Conservation (phyloP, 2,113 vertebrate species). For the Ptilonorhynchus violaceus region DNA sequence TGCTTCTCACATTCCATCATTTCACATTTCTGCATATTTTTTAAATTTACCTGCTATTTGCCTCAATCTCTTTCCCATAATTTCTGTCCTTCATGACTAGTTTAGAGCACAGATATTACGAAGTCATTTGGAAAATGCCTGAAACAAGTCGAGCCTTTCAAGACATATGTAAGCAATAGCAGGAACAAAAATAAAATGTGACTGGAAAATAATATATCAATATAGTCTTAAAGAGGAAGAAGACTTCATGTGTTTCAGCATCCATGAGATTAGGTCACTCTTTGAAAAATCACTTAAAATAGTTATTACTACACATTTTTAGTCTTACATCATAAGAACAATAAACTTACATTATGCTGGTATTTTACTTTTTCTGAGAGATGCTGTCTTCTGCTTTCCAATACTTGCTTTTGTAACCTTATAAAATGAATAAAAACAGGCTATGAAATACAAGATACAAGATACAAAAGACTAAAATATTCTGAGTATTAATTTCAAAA, state of each 20-base stretch:
- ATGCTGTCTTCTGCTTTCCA: conserved; percentile 65
- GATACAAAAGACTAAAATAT: background rate
- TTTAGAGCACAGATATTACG: background rate
- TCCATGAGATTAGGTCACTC: background rate
- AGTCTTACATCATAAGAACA: background rate
- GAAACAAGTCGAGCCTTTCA: background rate
- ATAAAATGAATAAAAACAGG: background rate
- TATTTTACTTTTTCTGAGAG: conserved; percentile 57
- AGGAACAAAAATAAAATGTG: background rate
- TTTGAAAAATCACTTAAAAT: background rate
- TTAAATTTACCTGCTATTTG: background rate
- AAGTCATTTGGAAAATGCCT: background rate
- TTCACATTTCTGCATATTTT: background rate
- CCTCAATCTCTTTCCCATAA: background rate
- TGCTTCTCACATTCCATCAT: background rate
- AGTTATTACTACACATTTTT: background rate
- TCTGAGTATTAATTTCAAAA: background rate
- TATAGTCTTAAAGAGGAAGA: background rate
- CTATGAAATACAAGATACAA: background rate
- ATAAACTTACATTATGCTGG: conserved; percentile 53
- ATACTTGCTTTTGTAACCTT: conserved; percentile 67
- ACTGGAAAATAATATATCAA: background rate
- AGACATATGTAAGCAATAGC: background rate
- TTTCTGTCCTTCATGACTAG: background rate
- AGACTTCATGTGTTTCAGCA: background rate